Conservation (phyloP, 2,888 invertebrate species). For the Agrypnus murinus region DNA sequence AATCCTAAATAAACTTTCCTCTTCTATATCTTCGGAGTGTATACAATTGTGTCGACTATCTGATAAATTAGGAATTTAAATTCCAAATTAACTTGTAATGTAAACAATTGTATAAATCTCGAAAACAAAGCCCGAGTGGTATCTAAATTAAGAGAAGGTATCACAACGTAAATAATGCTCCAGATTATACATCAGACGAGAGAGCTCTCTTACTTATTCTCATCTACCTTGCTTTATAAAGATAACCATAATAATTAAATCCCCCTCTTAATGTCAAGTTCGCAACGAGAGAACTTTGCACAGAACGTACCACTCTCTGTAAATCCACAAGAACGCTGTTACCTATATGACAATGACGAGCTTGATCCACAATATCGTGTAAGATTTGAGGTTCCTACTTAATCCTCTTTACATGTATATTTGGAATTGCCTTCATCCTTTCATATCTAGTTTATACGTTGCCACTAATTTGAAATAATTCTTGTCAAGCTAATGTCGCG, state of each 20-base stretch:
- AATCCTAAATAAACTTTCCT: constrained; percentile 41
- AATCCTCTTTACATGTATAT: constrained; percentile 61
- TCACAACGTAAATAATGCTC: constrained; percentile 66
- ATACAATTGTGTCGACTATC: constrained; percentile 57
- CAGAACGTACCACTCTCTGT: constrained; percentile 39
- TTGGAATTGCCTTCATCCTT: constrained; percentile 62
- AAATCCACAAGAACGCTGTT: constrained; percentile 60
- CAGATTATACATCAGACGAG: constrained; percentile 68
- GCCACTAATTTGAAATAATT: constrained; percentile 48
- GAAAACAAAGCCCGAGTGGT: constrained; percentile 68
- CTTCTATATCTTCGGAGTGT: constrained; percentile 27
- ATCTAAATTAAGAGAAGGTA: constrained; percentile 66
- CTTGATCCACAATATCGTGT: constrained; percentile 60
- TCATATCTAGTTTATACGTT: constrained; percentile 55
- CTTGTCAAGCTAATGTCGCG: constrained; percentile 42
- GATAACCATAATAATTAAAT: constrained; percentile 71
- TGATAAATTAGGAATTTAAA: constrained; percentile 71
- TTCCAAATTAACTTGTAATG: constrained; percentile 71
- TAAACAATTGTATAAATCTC: constrained; percentile 72
- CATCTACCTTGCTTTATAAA: constrained; percentile 69
- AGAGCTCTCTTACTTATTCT: constrained; percentile 62
- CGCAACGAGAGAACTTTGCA: constrained; percentile 49
- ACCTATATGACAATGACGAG: constrained; percentile 68
- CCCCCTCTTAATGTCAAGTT: constrained; percentile 59
- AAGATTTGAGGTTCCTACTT: constrained; percentile 58